phyloP scores from a whole-genome alignment of 2,888 invertebrate species.

The Pandemis heparana region DNA sequence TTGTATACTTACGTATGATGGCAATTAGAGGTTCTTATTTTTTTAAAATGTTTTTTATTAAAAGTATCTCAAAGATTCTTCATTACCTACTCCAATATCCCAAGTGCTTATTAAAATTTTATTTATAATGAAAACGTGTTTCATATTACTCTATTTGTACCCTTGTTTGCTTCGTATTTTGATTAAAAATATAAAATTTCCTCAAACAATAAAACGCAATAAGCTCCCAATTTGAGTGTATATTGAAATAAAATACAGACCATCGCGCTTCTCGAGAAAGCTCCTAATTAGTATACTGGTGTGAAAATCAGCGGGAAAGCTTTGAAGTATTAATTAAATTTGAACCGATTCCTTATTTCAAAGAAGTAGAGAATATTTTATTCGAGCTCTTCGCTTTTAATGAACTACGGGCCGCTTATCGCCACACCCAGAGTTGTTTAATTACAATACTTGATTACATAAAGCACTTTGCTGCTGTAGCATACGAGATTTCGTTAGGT shows the following conservation, averaged over 20 bases:
- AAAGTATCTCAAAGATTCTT: too few relatives aligned
- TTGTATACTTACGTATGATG: too few relatives aligned
- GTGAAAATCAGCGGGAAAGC: slow-evolving; percentile 15
- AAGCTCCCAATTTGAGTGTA: background rate
- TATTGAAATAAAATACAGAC: slow-evolving; percentile 11
- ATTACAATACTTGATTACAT: background rate
- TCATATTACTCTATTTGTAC: background rate
- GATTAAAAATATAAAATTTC: too few relatives aligned
- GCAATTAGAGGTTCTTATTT: too few relatives aligned
- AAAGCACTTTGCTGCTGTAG: too few relatives aligned
- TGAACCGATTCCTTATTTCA: slow-evolving; percentile 4
- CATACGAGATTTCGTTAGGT: too few relatives aligned
- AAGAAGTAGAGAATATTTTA: slow-evolving; percentile 4
- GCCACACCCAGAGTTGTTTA: background rate
- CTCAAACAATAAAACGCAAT: background rate
- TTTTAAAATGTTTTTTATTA: too few relatives aligned
- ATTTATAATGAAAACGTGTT: background rate
- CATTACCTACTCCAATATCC: too few relatives aligned
- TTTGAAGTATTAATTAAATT: slow-evolving; percentile 12
- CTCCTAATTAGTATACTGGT: slow-evolving; percentile 7
- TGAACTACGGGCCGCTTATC: background rate
- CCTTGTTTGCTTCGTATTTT: background rate
- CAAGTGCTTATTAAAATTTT: too few relatives aligned
- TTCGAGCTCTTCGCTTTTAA: background rate
- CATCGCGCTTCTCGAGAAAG: background rate